These are phyloP conservation scores for Maccullochella peelii DNA, from an alignment of 2,113 vertebrate genomes.

Conservation along the genomic window DNA sequence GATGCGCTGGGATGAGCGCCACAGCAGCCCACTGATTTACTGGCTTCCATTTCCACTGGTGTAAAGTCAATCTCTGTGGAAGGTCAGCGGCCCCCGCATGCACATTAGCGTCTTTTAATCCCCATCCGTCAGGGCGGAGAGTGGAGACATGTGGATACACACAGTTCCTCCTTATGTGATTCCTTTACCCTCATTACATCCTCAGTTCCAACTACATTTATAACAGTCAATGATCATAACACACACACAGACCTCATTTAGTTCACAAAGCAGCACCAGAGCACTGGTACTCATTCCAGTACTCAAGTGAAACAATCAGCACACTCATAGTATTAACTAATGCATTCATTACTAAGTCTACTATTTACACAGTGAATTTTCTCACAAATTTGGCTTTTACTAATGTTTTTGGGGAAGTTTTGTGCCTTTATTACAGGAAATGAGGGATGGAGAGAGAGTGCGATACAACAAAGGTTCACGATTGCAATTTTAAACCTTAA, in stretches of 20 bases:
- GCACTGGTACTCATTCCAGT: neutral
- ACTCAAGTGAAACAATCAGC: neutral
- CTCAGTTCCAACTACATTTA: neutral
- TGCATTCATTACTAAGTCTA: neutral
- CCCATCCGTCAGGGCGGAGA: slow-evolving; percentile 77
- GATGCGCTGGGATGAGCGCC: slow-evolving; percentile 81
- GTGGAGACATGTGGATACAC: slow-evolving; percentile 16
- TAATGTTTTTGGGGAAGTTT: neutral
- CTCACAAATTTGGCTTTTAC: neutral
- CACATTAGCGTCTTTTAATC: slow-evolving; percentile 86
- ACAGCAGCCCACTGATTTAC: slow-evolving; percentile 87
- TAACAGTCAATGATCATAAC: neutral
- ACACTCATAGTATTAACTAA: neutral
- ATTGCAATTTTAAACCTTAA: neutral
- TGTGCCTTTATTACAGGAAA: slow-evolving; percentile 1
- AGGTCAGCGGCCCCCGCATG: slow-evolving; percentile 88
- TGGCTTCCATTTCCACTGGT: slow-evolving; percentile 88
- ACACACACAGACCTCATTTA: neutral
- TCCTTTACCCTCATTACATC: neutral
- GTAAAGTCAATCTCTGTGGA: slow-evolving; percentile 90
- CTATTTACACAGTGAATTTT: neutral
- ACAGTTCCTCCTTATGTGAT: slow-evolving; percentile 11
- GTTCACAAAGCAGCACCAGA: slow-evolving; percentile 12
- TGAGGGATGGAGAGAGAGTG: neutral
- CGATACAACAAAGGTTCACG: neutral